Evolutionary conservation across 2,888 invertebrate genomes (phyloP), one percentile per base, ranked within the genome.

Genomic region (Papilio demoleus): DNA sequence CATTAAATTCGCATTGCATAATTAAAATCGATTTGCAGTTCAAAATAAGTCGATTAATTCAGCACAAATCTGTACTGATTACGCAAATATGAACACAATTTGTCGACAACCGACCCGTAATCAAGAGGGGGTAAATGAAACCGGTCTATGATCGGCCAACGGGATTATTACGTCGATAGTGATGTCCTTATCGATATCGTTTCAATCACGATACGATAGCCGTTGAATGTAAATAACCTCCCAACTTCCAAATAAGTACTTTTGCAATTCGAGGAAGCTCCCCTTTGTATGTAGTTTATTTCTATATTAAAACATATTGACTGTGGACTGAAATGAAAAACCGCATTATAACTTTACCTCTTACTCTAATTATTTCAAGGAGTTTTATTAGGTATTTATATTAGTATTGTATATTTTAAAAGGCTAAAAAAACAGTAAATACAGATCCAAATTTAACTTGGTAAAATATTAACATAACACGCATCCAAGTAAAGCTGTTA

Each of bases 61-160:
- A 42, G 34, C n/a, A 9, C 12, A 61, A n/a, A 22, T 31, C 36
- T 12, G 38, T 47, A 63, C 53, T 61, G 63, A 58, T 68, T 59
- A 12, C 63, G 31, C 24, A 12, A 6, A 50, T 60, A 63, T 19
- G 56, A 58, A 36, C 42, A 27, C 34, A 68, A 68, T 68, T 63
- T 63, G 56, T 63, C 50, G 56, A 62, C 62, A 56, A 56, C 31
- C 31, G 31, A 31, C 31, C 59, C 47, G 50, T 65, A 68, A 65
- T 69, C 53, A 65, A 69, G 53, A 36, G 40, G 42, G 19, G 60
- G 60, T 69, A 65, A 60, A 65, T 69, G 60, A 65, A 69, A 65
- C 68, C 65, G 47, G 68, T 65, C 68, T 69, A 69, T 69, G 61
- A 69, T 40, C 68, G 58, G 17, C 47, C 31, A 64, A 68, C 68